Base-by-base conservation (phyloP, 2,797 vertebrate genomes). In the Spinus pinus region DNA sequence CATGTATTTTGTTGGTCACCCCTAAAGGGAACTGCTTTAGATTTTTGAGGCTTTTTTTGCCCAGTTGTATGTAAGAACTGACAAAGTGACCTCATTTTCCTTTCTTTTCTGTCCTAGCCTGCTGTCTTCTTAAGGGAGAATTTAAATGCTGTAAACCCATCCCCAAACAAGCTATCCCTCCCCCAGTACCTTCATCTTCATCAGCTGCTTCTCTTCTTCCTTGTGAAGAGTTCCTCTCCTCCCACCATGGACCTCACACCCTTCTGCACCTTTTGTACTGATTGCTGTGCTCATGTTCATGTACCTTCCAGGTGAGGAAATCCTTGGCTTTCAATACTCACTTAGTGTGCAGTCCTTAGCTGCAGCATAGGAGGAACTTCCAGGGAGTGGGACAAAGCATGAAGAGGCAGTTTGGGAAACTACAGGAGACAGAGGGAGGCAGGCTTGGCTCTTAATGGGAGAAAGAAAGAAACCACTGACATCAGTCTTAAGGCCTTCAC, bases 331-430 rank as follows among this genome's bases (percentile, higher is more conserved):
- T 58, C 60, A 44, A 0, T 47, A 18, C 3, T 25, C 27, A 41
- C 7, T 41, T 18, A 28, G 39, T 14, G 3, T 25, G 35, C n/a
- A 41, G 25, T 37, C 14, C 17, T 49, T 21, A 28, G 30, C 41
- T 0, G 0, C 20, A 57, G 22, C 0, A 0, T 7, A 21, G 53
- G 62, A 81, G n/a, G 10, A 35, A 33, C 19, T 79, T 75, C 24
- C 46, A 69, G 39, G n/a, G 11, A 54, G 7, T 14, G 16, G 4
- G 21, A 80, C 35, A 61, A 58, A 65, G 15, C 19, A 60, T 18
- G 25, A 69, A 50, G 35, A 58, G 25, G 21, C 10, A 53, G 6
- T 73, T 78, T 73, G 74, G 67, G 37, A 78, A 71, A 64, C 50
- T 57, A 46, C 4, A 13, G 31, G 21, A 71, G 37, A 46, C 8